A percentile compares a stretch with the other conserved stretches of the same genome.
These are phyloP conservation scores for Antheraea mylitta DNA, from an alignment of 1,140 invertebrate genomes.

Conservation along the genomic window DNA sequence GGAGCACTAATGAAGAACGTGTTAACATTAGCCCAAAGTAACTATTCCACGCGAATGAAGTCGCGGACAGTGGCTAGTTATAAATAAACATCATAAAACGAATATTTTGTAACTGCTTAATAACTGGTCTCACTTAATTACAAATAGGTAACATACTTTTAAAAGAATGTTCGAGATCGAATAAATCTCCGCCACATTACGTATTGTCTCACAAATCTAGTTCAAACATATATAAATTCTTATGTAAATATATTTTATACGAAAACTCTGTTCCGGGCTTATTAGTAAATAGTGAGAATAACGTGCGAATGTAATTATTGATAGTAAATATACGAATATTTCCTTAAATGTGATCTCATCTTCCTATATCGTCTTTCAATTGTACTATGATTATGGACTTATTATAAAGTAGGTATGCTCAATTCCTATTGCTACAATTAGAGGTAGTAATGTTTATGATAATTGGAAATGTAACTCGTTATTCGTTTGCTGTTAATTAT, in stretches of 20 bases:
- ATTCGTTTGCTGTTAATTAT: no score
- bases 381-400: not conserved
- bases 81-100: no score
- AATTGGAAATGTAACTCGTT: no score
- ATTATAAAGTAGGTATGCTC: not conserved
- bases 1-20: no score
- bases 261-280: not conserved
- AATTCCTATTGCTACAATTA: no score
- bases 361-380: not conserved
- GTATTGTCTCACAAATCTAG: not conserved
- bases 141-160: no score
- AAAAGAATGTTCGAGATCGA: not conserved
- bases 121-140: no score
- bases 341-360: not conserved
- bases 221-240: not conserved
- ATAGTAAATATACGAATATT: not conserved
- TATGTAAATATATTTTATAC: not conserved
- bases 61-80: no score
- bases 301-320: conserved; percentile 1
- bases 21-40: no score
- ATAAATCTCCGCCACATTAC: not conserved
- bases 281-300: not conserved
- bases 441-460: no score
- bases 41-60: no score
- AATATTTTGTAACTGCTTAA: no score